Base-by-base conservation (phyloP, 2,113 vertebrate genomes). In the Megaleporinus macrocephalus region DNA sequence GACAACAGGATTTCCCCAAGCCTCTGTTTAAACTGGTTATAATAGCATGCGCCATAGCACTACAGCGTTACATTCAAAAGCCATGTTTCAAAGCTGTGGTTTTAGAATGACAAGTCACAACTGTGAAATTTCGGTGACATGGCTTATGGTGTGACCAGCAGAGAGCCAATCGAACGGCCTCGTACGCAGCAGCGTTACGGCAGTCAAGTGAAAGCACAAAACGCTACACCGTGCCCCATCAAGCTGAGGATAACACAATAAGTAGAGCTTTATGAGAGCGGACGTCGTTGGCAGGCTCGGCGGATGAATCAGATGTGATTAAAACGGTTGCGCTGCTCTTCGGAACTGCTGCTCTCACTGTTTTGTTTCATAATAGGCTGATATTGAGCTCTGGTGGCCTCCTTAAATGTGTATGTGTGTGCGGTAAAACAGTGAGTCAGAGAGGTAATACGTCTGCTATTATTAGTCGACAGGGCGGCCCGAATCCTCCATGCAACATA, bases 321-420 rank as follows among this genome's bases (percentile, higher is more conserved):
- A 65, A 47, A 79, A 69, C 70, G 68, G 44, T 65, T 78, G 76
- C 74, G 69, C 27, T 29, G 61, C 16, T 49, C 62, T 73, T 73
- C 63, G 65, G 55, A 80, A 44, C 61, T 66, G 59, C 18, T n/a
- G 24, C 71, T 78, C 27, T 77, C 36, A 14, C 75, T 26, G 71
- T 76, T 83, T 63, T 33, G 65, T 76, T 83, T 83, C 36, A 59
- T 79, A 79, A 83, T 65, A 62, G 76, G 61, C 44, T 59, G 53
- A 79, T 81, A 75, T 73, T 82, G 76, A 79, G 71, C 76, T 44
- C 47, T 14, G 29, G 44, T 74, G 27, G 49, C 13, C 69, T 49
- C 44, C 11, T 81, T 61, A 36, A 62, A 74, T 70, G 72, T 78
- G 75, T 78, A 14, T 72, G 79, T 55, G 44, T 29, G 63, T 74